phyloP scores from a whole-genome alignment of 2,888 invertebrate genomes.

The Rhaphigaster nebulosa region DNA sequence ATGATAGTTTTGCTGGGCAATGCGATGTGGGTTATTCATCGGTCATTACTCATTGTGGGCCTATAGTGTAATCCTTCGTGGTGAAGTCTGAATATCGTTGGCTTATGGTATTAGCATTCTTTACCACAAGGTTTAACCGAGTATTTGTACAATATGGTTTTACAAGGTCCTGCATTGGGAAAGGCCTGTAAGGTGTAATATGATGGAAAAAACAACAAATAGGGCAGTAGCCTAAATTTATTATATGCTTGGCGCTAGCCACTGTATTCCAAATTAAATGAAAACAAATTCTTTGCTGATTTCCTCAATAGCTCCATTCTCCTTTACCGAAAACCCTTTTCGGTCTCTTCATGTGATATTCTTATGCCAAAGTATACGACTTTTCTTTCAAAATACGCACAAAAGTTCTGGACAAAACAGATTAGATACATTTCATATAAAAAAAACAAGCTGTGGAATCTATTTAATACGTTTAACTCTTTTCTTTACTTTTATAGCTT shows the following conservation, averaged over 20 bases:
- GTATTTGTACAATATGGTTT: constrained; percentile 41
- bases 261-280: not conserved
- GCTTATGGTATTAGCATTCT: constrained; percentile 31
- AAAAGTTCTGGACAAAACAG: too few relatives aligned
- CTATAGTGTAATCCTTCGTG: constrained; percentile 20
- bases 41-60: not conserved
- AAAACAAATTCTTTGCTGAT: not conserved
- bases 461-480: too few relatives aligned
- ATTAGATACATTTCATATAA: too few relatives aligned
- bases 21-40: not conserved
- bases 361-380: too few relatives aligned
- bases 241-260: not conserved
- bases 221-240: not conserved
- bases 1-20: not conserved
- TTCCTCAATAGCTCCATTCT: not conserved
- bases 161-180: constrained; percentile 1
- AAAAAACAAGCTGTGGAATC: too few relatives aligned
- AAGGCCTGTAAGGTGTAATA: not conserved
- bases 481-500: too few relatives aligned
- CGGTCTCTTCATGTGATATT: too few relatives aligned
- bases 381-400: too few relatives aligned
- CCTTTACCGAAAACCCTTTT: not conserved
- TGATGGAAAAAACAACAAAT: not conserved
- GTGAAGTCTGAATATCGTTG: not conserved
- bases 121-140: constrained; percentile 27